Percentiles rank a stretch among this genome's conserved stretches.
These are phyloP conservation scores for Leucoptera coffeella DNA, from an alignment of 2,888 invertebrate genomes.

Conservation along the genomic window DNA sequence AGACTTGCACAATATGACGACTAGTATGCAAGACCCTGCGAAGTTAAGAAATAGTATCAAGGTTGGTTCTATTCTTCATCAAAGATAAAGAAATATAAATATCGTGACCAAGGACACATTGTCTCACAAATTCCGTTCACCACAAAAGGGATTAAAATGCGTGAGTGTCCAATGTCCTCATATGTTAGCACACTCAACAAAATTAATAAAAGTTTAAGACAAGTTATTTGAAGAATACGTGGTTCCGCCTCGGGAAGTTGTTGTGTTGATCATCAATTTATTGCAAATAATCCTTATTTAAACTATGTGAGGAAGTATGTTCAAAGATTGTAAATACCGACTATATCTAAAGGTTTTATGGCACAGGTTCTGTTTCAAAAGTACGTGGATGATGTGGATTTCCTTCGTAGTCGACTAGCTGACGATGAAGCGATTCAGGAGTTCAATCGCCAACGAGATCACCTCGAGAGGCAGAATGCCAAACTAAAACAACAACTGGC, in stretches of 20 bases:
- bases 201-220: too few species aligned
- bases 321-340: too few species aligned
- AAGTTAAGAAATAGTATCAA: conserved; percentile 52
- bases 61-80: conserved; percentile 15
- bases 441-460: conserved; percentile 74
- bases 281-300: too few species aligned
- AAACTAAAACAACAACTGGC: conserved; percentile 23
- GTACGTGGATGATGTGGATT: conserved; percentile 65
- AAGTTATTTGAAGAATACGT: too few species aligned
- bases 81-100: too few species aligned
- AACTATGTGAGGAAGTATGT: too few species aligned
- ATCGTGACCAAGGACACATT: too few species aligned
- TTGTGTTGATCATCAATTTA: not conserved
- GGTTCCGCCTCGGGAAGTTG: not conserved
- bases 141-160: too few species aligned
- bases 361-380: conserved; percentile 63
- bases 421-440: conserved; percentile 70
- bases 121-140: too few species aligned
- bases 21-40: conserved; percentile 69
- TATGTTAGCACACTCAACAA: too few species aligned
- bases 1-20: conserved; percentile 75
- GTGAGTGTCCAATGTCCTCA: too few species aligned
- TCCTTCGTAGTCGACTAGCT: conserved; percentile 58
- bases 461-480: conserved; percentile 62
- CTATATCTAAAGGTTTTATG: too few species aligned